Evolutionary conservation across 2,888 invertebrate genomes (phyloP).

Genomic region (Candidula unifasciata): DNA sequence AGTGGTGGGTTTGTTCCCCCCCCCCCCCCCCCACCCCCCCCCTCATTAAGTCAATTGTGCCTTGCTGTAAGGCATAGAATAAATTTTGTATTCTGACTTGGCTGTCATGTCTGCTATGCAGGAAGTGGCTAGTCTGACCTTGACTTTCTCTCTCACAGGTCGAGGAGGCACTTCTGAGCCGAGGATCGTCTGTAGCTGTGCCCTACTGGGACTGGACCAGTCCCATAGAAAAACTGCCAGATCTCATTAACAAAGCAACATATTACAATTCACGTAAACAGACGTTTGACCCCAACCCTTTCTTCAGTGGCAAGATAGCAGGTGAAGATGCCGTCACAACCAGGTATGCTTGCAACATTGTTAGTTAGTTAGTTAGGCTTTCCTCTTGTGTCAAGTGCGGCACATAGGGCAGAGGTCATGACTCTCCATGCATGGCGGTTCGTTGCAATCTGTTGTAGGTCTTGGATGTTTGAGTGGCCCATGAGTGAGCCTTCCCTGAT

Average conservation of each 20-base stretch:
- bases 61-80: too few species aligned
- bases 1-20: too few species aligned
- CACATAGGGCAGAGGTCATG: too few species aligned
- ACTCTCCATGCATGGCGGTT: too few species aligned
- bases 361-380: too few species aligned
- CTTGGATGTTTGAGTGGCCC: too few species aligned
- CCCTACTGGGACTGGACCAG: constrained; percentile 57
- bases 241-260: constrained; percentile 53
- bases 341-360: constrained; percentile 1
- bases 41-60: too few species aligned
- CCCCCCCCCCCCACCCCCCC: too few species aligned
- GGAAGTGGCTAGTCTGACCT: neutral
- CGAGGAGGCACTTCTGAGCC: constrained; percentile 54
- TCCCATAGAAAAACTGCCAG: constrained; percentile 49
- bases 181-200: constrained; percentile 51
- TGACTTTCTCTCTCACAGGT: constrained; percentile 41
- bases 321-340: constrained; percentile 39
- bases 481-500: too few species aligned
- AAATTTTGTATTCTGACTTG: neutral
- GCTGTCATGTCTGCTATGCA: neutral
- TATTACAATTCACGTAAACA: constrained; percentile 56
- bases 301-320: constrained; percentile 35
- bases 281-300: constrained; percentile 42
- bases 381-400: too few species aligned
- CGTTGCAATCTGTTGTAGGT: too few species aligned